Conservation (phyloP, 2,113 vertebrate species). For the Chelonoidis abingdonii region DNA sequence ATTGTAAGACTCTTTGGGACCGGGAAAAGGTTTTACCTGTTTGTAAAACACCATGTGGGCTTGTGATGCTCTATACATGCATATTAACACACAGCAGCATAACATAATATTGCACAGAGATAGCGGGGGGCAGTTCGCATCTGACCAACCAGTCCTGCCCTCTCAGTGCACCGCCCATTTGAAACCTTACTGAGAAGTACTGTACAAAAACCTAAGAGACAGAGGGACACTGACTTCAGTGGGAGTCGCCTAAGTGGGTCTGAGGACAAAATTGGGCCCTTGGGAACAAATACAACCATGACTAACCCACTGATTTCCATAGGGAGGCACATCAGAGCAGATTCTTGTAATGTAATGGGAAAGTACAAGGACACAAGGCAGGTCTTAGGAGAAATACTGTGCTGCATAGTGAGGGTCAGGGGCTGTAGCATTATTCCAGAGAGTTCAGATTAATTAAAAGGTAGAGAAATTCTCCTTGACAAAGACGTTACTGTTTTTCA, state of each 20-base stretch:
- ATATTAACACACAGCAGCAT: background rate
- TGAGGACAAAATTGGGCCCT: background rate
- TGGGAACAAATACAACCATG: background rate
- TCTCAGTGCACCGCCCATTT: background rate
- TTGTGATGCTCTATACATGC: background rate
- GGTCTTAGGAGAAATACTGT: background rate
- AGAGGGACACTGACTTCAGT: background rate
- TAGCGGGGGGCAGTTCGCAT: background rate
- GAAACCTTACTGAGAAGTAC: background rate
- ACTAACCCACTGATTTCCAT: background rate
- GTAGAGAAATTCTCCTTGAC: conserved; percentile 38
- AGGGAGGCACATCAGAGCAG: background rate
- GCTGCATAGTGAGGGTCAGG: background rate
- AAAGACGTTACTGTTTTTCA: background rate
- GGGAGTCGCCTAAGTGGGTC: background rate
- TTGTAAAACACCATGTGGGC: background rate
- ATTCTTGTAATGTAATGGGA: background rate
- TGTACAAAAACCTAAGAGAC: background rate
- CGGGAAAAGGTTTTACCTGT: background rate
- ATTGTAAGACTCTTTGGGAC: background rate
- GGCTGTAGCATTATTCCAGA: conserved; percentile 8
- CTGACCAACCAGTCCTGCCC: conserved; percentile 4
- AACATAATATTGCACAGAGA: conserved; percentile 15
- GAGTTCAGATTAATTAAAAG: background rate
- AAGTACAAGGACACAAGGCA: background rate